Conservation (phyloP, 2,888 invertebrate genomes). For the Chirona hameri region DNA sequence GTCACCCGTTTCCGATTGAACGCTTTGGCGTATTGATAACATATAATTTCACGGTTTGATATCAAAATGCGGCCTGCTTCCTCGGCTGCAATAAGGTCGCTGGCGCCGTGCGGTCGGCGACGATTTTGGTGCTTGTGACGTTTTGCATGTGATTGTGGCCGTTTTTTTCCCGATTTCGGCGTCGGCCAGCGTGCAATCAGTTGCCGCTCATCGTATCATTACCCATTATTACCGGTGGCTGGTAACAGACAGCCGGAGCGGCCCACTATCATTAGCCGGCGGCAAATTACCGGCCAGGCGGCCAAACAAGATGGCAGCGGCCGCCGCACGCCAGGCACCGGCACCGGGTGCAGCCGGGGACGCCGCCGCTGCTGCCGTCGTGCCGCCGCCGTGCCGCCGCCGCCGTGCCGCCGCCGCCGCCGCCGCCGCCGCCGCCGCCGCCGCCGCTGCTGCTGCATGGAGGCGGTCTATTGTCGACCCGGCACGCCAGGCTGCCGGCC, state of each 20-base stretch:
- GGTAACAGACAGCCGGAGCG: constrained; percentile 1
- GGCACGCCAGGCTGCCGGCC: background rate
- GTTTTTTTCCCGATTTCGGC: constrained; percentile 22
- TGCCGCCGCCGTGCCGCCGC: background rate
- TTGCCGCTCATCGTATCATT: constrained; percentile 29
- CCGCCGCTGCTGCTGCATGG: background rate
- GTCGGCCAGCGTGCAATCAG: constrained; percentile 24
- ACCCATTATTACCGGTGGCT: constrained; percentile 2
- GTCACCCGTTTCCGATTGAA: constrained; percentile 12
- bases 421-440: background rate
- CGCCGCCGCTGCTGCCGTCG: background rate
- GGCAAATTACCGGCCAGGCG: background rate
- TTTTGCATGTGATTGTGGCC: constrained; percentile 27
- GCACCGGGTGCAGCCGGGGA: background rate
- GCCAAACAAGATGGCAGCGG: constrained; percentile 26
- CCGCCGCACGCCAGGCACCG: background rate
- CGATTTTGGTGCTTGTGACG: constrained; percentile 1
- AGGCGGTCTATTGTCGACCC: too few species aligned
- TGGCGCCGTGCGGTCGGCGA: background rate
- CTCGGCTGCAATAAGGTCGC: constrained; percentile 23
- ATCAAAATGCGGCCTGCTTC: constrained; percentile 10
- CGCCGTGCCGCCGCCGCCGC: background rate
- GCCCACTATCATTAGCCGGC: constrained; percentile 1
- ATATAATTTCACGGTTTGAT: constrained; percentile 25
- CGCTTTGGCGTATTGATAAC: constrained; percentile 23